A percentile compares a stretch with the other conserved stretches of the same genome.
Conservation (phyloP, 2,888 invertebrate species). For the Catocala nupta region DNA sequence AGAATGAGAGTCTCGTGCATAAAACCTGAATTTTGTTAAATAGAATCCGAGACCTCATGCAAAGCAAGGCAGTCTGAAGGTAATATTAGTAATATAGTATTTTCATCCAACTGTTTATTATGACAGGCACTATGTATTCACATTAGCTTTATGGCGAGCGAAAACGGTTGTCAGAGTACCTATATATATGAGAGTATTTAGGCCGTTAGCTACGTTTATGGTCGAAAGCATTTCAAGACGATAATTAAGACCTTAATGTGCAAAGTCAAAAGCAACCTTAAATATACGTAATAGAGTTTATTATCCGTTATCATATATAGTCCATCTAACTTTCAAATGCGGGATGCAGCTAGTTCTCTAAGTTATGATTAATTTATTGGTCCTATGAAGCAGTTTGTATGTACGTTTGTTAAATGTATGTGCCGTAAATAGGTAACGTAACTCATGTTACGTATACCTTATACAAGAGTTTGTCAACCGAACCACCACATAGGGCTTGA, state of each 20-base stretch:
- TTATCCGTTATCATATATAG: constrained; percentile 25
- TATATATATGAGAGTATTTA: constrained; percentile 44
- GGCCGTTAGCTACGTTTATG: constrained; percentile 53
- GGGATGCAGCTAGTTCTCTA: constrained; percentile 54
- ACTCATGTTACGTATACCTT: too few relatives aligned
- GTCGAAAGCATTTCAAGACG: constrained; percentile 55
- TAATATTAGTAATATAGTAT: too few relatives aligned
- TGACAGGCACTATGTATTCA: constrained; percentile 8
- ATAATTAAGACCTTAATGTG: constrained; percentile 48
- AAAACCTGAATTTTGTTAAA: too few relatives aligned
- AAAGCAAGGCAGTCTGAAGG: too few relatives aligned
- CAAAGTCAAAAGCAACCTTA: constrained; percentile 31
- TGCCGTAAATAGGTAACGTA: not conserved
- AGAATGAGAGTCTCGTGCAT: too few relatives aligned
- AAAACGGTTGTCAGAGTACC: constrained; percentile 46
- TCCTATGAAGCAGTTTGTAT: constrained; percentile 43
- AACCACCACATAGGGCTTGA: too few relatives aligned
- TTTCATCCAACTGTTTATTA: not conserved
- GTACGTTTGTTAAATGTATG: constrained; percentile 7
- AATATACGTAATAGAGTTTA: constrained; percentile 11
- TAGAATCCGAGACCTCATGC: too few relatives aligned
- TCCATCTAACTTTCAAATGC: constrained; percentile 47
- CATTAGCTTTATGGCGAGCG: constrained; percentile 15
- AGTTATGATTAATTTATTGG: constrained; percentile 64
- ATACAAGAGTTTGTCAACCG: too few relatives aligned